Base-by-base conservation (phyloP, 2,113 vertebrate species). In the Microcebus lehilahytsara region DNA sequence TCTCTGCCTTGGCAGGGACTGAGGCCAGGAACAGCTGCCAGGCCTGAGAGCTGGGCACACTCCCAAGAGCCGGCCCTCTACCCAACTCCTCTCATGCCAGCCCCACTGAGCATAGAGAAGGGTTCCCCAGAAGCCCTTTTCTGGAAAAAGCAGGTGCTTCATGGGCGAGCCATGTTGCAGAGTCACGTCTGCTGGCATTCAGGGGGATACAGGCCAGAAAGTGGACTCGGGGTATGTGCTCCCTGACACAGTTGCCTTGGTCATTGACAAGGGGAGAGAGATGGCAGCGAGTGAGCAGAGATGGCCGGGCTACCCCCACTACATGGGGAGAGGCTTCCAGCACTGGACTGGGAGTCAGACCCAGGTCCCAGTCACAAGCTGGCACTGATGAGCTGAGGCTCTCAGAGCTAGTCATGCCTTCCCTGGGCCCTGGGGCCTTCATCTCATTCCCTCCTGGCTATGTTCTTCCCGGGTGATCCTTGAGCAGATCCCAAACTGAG, bases 101-200 rank as follows among this genome's bases (percentile, higher is more conserved):
- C 97, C 22, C 62, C 58, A 14, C 64, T 96, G n/a, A 96, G 91
- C 30, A 94, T 98, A 0, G 97, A 98, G 97, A 99, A 98, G 0
- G 98, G 98, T 9, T 98, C 98, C 96, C 99, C 98, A 98, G 98
- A 92, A 98, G 98, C 97, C 98, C 99, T 85, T 56, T 99, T 66
- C 97, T 99, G 87, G 99, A 99, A 95, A 95, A 99, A 98, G 97
- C 99, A 99, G 95, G 98, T 98, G 30, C 98, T 99, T 34, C 98
- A 97, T 56, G 95, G 98, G 84, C 98, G 98, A 93, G 97, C 34
- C 51, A 19, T 98, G 77, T 97, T 98, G 89, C 97, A 98, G 96
- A 95, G 98, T 96, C 0, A 9, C 5, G 69, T 93, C 64, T 66
- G 88, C 0, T 7, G 51, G 51, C 9, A n/a, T 83, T 58, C 84